These are phyloP conservation scores for Limnephilus lunatus DNA, from an alignment of 2,888 invertebrate genomes.

Conservation along the genomic window DNA sequence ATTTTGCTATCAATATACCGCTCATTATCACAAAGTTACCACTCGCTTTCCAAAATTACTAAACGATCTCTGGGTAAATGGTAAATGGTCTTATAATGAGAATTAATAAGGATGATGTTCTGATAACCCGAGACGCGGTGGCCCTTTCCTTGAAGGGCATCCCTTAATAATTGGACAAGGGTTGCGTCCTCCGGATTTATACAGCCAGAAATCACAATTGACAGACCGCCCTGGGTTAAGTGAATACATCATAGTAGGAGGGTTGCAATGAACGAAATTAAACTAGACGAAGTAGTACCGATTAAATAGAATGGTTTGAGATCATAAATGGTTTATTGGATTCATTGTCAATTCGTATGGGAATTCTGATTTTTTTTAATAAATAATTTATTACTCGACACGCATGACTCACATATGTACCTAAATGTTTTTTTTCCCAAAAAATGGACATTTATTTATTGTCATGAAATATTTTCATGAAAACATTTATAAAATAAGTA, in stretches of 20 bases:
- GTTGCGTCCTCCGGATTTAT: constrained; percentile 30
- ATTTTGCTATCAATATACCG: not conserved
- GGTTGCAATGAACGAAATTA: not conserved
- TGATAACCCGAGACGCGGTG: constrained; percentile 47
- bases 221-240: constrained; percentile 28
- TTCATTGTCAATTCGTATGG: too few species aligned
- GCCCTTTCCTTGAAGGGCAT: not conserved
- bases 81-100: constrained; percentile 52
- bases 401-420: too few species aligned
- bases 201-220: constrained; percentile 41
- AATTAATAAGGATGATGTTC: constrained; percentile 47
- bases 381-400: too few species aligned
- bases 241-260: constrained; percentile 1
- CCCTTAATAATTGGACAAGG: constrained; percentile 49
- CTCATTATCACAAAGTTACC: not conserved
- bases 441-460: too few species aligned
- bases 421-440: too few species aligned
- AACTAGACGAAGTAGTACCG: not conserved
- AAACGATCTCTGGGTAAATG: constrained; percentile 35
- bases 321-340: not conserved
- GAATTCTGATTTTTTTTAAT: too few species aligned
- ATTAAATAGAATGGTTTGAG: not conserved
- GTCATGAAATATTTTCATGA: too few species aligned
- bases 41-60: not conserved
- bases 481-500: too few species aligned